Evolutionary conservation across 64 coral and sea anemone species (phyloP), one percentile per base, ranked within the genome.

Genomic region (Pocillopora damicornis): DNA sequence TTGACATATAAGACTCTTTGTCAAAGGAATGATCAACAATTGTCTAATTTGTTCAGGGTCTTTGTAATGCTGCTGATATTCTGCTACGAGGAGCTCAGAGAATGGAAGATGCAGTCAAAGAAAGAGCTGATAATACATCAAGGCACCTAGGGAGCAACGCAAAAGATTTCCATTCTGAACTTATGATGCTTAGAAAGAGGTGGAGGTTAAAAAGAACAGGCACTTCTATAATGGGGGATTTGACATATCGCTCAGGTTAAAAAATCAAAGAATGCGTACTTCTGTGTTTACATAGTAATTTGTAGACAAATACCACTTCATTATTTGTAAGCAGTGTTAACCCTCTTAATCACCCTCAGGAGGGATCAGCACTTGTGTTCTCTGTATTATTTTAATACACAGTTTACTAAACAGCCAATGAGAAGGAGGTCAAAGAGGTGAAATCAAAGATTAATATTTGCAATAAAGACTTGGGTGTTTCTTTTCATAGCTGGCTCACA

Each of bases 141-240:
- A 88, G 73, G 15, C 90, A 94, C 2, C 42, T 51, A 30, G 88
- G 83, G 12, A 13, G 64, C 13, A 38, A 74, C 67, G 87, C 61
- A 22, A 91, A 77, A 36, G 97, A 99, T 85, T 99, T 95, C 64
- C 97, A 99, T 45, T 93, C 93, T 10, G 97, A 99, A 16, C 90
- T 99, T 63, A 95, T 95, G 90, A 87, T 88, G 56, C 36, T 99
- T 30, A 81, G 93, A 26, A 93, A 95, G 75, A 92, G 90, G 25
- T 99, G 97, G 97, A 91, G 88, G 64, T 76, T 99, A 18, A 99
- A 99, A 76, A 89, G 90, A 34, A 84, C 97, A 71, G 97, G 93
- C 9, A 84, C 88, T 60, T 90, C 83, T 34, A 94, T 99, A 26
- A 90, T 92, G 58, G 97, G 97, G 67, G 93, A 99, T 89, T 86